Base-by-base conservation (phyloP, 1,140 invertebrate species). In the Drosophila virilis region DNA sequence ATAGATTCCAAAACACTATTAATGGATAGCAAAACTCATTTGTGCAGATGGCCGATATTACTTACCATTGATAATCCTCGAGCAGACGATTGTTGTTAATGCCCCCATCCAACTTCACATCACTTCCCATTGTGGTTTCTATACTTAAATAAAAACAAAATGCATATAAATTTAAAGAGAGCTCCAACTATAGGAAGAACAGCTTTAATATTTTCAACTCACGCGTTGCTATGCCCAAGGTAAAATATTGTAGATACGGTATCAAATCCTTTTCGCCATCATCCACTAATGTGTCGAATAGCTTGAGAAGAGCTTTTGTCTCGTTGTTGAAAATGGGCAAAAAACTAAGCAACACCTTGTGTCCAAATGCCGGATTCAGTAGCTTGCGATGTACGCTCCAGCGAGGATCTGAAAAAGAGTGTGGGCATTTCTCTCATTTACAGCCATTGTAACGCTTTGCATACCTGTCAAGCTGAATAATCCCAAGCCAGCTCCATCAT, bases 111-210 rank as follows among this genome's bases (percentile, higher is more conserved):
- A 43, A 43, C n/a, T 73, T 81, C 0, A 80, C 74, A 38, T 82
- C 76, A 33, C 72, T 80, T 0, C 91, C 90, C 91, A 91, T 91
- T 2, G 91, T 91, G 5, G 90, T 91, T 72, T 90, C 90, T 91
- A 35, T 35, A 15, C 43, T 74, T 46, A 6, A 22, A 38, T 1
- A 43, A 8, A 1, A n/a, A n/a, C 6, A 43, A 9, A 35, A 0
- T 0, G 43, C 4, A 5, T 9, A 38, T 6, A 12, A 32, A 9
- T 50, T 50, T 22, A 9, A 33, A 0, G 9, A 2, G 22, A 22
- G 22, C 22, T 22, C 22, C 22, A 22, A 22, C 22, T 17, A 17
- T 17, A 17, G 17, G n/a, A n/a, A n/a, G 17, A 17, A 17, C 32
- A 37, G 12, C 33, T 65, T 3, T 1, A 17, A 6, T 8, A 6